phyloP scores from a whole-genome alignment of 1,140 invertebrate genomes.

The Drosophila pseudoobscura region DNA sequence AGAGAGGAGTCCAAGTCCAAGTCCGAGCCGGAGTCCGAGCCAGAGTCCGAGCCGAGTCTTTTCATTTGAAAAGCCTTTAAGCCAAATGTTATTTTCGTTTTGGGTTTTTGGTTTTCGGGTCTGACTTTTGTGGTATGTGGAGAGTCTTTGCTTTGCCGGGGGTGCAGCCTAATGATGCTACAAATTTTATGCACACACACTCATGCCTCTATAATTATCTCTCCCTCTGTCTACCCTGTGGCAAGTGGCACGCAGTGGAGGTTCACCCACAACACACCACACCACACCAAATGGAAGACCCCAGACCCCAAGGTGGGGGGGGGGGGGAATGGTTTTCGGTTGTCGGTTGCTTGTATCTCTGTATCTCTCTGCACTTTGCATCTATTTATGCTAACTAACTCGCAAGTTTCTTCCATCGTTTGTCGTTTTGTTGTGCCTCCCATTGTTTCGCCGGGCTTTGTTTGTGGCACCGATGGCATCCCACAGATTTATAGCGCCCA shows the following conservation, averaged over 20 bases:
- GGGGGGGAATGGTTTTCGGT: conserved; percentile 18
- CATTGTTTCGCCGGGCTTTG: conserved; percentile 36
- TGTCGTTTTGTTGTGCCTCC: conserved; percentile 39
- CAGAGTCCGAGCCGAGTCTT: conserved; percentile 25
- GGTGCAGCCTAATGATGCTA: conserved; percentile 79
- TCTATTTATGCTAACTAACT: conserved; percentile 72
- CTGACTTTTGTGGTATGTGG: conserved; percentile 31
- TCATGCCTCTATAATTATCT: conserved; percentile 75
- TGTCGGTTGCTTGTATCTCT: conserved; percentile 5
- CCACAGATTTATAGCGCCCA: conserved; percentile 72
- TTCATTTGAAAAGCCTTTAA: conserved; percentile 81
- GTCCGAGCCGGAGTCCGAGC: conserved; percentile 23
- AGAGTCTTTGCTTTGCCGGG: conserved; percentile 54
- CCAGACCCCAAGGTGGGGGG: neutral
- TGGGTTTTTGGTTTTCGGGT: conserved; percentile 6
- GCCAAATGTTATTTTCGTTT: conserved; percentile 62
- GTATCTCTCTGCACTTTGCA: conserved; percentile 65
- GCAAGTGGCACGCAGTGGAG: conserved; percentile 13
- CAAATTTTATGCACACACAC: conserved; percentile 73
- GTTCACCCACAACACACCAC: conserved; percentile 52
- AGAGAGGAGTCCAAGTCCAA: conserved; percentile 24
- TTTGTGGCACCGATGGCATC: conserved; percentile 15
- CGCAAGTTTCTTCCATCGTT: conserved; percentile 50
- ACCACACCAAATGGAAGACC: neutral
- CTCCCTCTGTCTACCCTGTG: conserved; percentile 12